phyloP scores from a whole-genome alignment of 2,113 vertebrate genomes.

The Actenoides hombroni region DNA sequence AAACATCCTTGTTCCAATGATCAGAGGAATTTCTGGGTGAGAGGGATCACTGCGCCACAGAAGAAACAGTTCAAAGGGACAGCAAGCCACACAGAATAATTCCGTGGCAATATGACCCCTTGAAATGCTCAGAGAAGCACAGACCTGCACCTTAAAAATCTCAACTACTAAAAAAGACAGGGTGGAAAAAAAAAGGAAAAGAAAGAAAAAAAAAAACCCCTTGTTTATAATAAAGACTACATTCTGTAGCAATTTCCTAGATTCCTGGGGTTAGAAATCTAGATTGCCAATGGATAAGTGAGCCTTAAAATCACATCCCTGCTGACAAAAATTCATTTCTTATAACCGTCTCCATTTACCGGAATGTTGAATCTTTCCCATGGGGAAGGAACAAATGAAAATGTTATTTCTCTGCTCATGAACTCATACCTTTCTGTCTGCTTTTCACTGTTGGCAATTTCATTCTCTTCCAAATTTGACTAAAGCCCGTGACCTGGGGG shows the following conservation, averaged over 20 bases:
- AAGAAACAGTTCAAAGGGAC: conserved; percentile 64
- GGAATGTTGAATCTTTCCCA: conserved; percentile 93
- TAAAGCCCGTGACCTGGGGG: conserved; percentile 96
- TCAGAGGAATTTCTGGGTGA: conserved; percentile 66
- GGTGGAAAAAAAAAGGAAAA: conserved; percentile 40
- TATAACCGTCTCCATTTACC: conserved; percentile 98
- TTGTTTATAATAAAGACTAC: conserved; percentile 91
- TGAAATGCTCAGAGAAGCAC: conserved; percentile 66
- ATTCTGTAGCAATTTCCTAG: conserved; percentile 89
- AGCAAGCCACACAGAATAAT: conserved; percentile 51
- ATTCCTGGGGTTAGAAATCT: conserved; percentile 96
- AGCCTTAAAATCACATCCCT: conserved; percentile 98
- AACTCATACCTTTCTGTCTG: conserved; percentile 96
- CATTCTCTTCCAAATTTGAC: conserved; percentile 98
- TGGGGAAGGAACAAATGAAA: conserved; percentile 98
- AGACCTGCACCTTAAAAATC: conserved; percentile 71
- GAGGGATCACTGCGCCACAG: conserved; percentile 48
- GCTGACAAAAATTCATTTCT: conserved; percentile 96
- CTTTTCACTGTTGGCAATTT: conserved; percentile 96
- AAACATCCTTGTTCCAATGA: conserved; percentile 57
- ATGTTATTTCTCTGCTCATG: conserved; percentile 99
- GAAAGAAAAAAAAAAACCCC: conserved; percentile 63
- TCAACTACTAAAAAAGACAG: conserved; percentile 72
- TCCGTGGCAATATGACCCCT: conserved; percentile 60
- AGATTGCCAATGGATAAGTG: conserved; percentile 98